Conservation (phyloP, 2,113 vertebrate species). For the Potamarius usumacintae region DNA sequence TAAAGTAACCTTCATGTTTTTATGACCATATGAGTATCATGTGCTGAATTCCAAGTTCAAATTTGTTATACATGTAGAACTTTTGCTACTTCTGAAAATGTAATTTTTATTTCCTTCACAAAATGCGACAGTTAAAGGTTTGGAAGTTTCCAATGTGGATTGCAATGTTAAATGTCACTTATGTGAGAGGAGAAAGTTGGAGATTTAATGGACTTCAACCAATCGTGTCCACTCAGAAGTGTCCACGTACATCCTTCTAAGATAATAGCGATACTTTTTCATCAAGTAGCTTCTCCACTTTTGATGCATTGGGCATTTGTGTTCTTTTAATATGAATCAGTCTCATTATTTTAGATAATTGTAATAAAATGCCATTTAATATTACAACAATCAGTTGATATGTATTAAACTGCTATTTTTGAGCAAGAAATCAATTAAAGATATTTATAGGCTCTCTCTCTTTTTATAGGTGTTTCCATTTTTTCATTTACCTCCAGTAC, state of each 20-base stretch:
- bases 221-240: not conserved
- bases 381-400: not conserved
- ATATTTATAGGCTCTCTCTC: not conserved
- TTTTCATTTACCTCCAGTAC: constrained; percentile 23
- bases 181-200: not conserved
- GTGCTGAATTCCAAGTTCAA: not conserved
- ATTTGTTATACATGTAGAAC: not conserved
- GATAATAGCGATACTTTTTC: not conserved
- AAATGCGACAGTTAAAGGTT: not conserved
- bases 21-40: not conserved
- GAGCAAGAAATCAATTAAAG: too few relatives aligned
- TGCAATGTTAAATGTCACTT: not conserved
- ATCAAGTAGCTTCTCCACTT: not conserved
- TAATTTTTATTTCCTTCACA: not conserved
- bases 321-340: not conserved
- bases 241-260: not conserved
- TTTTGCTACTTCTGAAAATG: too few relatives aligned
- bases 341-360: not conserved
- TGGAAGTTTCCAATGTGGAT: not conserved
- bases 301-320: not conserved
- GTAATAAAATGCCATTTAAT: not conserved
- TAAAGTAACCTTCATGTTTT: not conserved
- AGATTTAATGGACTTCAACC: not conserved
- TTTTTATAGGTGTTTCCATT: constrained; percentile 6
- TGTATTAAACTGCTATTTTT: not conserved